Percentiles rank a stretch among this genome's conserved stretches.
Evolutionary conservation across 2,797 vertebrate species (phyloP).

Genomic region (Paratrypauchen microcephalus): DNA sequence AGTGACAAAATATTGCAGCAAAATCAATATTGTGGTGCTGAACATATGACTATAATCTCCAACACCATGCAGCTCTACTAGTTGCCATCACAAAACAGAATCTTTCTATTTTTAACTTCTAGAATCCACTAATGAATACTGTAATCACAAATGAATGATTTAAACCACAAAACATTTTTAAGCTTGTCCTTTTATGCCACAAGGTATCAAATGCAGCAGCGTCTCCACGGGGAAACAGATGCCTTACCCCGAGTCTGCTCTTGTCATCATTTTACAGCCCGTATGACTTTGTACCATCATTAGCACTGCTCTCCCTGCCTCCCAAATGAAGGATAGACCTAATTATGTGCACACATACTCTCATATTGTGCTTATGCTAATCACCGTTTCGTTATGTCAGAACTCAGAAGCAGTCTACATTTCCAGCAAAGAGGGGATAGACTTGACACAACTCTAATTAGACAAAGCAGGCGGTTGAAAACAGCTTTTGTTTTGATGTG

Average conservation of each 20-base stretch:
- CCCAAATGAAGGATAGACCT: slow-evolving; percentile 30
- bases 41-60: too few species aligned
- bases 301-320: slow-evolving; percentile 11
- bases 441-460: slow-evolving; percentile 59
- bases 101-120: too few species aligned
- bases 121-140: too few species aligned
- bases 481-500: slow-evolving; percentile 51
- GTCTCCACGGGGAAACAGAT: slow-evolving; percentile 1
- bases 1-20: too few species aligned
- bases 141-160: not conserved
- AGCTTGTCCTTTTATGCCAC: slow-evolving; percentile 1
- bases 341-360: slow-evolving; percentile 43
- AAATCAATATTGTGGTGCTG: too few species aligned
- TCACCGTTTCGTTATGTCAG: slow-evolving; percentile 21
- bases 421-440: slow-evolving; percentile 41
- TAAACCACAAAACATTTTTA: not conserved
- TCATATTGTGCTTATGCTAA: slow-evolving; percentile 39
- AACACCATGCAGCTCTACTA: too few species aligned
- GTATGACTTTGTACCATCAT: slow-evolving; percentile 23
- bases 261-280: slow-evolving; percentile 5
- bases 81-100: too few species aligned
- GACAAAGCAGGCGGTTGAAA: slow-evolving; percentile 43
- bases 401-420: slow-evolving; percentile 32
- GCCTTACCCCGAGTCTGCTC: slow-evolving; percentile 6
- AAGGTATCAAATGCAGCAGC: not conserved